Percentiles rank a stretch among this genome's conserved stretches.
Evolutionary conservation across 2,797 vertebrate genomes (phyloP).

Genomic region (Poecilia gillii): DNA sequence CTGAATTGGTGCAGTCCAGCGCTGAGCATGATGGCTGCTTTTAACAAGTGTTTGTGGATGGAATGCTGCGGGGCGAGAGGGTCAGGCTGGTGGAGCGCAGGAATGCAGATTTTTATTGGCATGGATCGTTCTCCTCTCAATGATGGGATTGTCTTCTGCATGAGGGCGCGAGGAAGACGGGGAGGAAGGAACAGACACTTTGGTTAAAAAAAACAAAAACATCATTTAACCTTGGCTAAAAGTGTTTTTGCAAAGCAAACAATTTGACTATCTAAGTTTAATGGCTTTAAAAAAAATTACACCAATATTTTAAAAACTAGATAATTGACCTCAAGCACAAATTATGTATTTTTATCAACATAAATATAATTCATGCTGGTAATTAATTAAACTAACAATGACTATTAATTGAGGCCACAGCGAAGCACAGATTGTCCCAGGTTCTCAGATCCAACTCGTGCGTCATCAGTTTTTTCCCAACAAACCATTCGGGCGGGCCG

Average conservation of each 20-base stretch:
- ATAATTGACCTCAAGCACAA: not conserved
- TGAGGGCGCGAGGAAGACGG: not conserved
- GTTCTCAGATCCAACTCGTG: too few relatives aligned
- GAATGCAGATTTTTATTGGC: constrained; percentile 57
- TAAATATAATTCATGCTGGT: not conserved
- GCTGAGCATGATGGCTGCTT: not conserved
- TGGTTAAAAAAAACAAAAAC: not conserved
- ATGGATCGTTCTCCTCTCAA: constrained; percentile 36
- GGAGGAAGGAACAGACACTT: not conserved
- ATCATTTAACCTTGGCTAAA: not conserved
- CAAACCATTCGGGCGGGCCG: constrained; percentile 18
- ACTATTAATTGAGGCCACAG: not conserved
- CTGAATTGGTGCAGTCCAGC: not conserved
- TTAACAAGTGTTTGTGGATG: constrained; percentile 19
- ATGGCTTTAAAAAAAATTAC: not conserved
- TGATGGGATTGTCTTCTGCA: constrained; percentile 52
- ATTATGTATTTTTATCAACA: not conserved
- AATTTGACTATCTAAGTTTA: not conserved
- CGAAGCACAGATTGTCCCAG: not conserved
- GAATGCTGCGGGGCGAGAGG: constrained; percentile 24
- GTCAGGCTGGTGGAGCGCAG: constrained; percentile 19
- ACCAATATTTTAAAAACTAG: not conserved
- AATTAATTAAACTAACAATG: not conserved
- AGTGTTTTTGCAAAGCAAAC: not conserved
- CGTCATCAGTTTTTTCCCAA: not conserved